Percentiles rank a stretch among this genome's conserved stretches.
These are phyloP conservation scores for Cyanoliseus patagonus DNA, from an alignment of 2,113 vertebrate genomes.

Conservation along the genomic window DNA sequence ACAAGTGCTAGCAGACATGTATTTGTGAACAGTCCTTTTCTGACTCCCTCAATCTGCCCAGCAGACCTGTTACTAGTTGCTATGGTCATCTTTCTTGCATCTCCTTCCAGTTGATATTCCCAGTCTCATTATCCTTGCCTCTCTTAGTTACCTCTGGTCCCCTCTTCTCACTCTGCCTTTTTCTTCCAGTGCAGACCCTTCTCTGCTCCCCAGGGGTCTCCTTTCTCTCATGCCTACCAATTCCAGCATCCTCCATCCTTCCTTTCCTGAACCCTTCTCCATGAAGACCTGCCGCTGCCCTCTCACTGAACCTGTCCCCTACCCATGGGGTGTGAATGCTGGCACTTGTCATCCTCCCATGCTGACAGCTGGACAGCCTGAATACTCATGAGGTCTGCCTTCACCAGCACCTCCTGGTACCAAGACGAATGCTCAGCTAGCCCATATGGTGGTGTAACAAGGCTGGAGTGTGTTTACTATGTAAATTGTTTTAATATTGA, in stretches of 20 bases:
- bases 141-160: neutral
- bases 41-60: neutral
- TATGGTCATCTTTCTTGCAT: neutral
- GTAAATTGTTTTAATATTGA: constrained; percentile 68
- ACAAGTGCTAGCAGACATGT: neutral
- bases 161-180: neutral
- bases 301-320: neutral
- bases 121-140: neutral
- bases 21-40: neutral
- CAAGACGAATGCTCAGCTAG: neutral
- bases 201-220: neutral
- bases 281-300: neutral
- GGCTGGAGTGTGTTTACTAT: constrained; percentile 37
- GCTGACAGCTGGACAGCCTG: neutral
- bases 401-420: neutral
- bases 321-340: accelerated
- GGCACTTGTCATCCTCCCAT: neutral
- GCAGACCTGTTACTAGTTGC: neutral
- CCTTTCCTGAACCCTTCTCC: neutral
- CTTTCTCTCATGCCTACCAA: neutral
- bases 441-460: constrained; percentile 28
- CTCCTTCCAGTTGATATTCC: neutral
- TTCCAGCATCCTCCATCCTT: neutral
- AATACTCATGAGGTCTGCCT: neutral
- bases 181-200: neutral